These are phyloP conservation scores for Phalangium opilio DNA, from an alignment of 2,888 invertebrate genomes.

Conservation along the genomic window DNA sequence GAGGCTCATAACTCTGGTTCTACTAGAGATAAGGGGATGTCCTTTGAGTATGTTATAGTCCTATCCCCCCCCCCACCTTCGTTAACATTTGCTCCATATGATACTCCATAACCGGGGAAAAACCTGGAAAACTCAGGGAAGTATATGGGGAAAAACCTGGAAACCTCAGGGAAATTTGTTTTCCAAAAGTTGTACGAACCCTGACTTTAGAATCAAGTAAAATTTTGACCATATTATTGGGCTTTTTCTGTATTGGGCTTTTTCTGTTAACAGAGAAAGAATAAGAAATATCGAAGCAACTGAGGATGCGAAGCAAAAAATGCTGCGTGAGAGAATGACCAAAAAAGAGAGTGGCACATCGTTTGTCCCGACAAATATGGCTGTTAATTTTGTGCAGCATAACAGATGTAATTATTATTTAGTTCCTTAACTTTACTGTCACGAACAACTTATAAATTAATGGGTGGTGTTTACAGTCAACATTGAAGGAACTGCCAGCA, in stretches of 20 bases:
- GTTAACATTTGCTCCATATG: too few species aligned
- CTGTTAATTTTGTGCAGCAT: slow-evolving; percentile 94
- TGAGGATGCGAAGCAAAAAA: slow-evolving; percentile 88
- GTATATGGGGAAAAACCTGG: too few species aligned
- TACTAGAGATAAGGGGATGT: too few species aligned
- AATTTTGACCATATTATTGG: too few species aligned
- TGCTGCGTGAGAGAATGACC: slow-evolving; percentile 72
- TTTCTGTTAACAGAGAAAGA: slow-evolving; percentile 50
- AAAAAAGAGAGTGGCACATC: slow-evolving; percentile 76
- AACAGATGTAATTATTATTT: slow-evolving; percentile 55
- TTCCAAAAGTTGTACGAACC: too few species aligned
- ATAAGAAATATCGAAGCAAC: slow-evolving; percentile 98
- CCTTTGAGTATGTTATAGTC: too few species aligned
- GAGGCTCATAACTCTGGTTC: too few species aligned
- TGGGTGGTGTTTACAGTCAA: slow-evolving; percentile 47
- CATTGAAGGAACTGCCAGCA: slow-evolving; percentile 50
- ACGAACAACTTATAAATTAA: not conserved
- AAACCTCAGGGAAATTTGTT: too few species aligned
- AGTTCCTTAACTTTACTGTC: not conserved
- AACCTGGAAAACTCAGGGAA: too few species aligned
- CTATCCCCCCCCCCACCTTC: too few species aligned
- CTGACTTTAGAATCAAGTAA: too few species aligned
- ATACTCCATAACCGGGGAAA: too few species aligned
- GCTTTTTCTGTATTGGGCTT: slow-evolving; percentile 1
- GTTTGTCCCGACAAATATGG: slow-evolving; percentile 95